Percentiles rank a stretch among this genome's conserved stretches.
Evolutionary conservation across 2,888 invertebrate species (phyloP).

Genomic region (Clostera curtula): DNA sequence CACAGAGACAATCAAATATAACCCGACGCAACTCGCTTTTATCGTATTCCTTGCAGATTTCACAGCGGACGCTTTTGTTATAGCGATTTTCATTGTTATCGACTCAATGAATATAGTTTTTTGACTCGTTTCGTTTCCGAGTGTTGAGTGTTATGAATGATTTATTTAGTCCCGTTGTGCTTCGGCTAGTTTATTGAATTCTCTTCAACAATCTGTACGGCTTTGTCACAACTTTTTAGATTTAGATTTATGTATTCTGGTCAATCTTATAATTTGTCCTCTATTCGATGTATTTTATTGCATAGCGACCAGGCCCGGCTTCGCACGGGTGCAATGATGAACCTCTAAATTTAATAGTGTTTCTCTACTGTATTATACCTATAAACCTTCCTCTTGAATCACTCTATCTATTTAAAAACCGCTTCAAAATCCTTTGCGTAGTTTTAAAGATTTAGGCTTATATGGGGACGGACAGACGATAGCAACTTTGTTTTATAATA

Average conservation of each 20-base stretch:
- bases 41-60: slow-evolving; percentile 24
- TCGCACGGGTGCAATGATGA: too few species aligned
- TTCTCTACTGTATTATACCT: too few species aligned
- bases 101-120: slow-evolving; percentile 65
- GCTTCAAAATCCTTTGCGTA: too few species aligned
- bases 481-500: too few species aligned
- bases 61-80: slow-evolving; percentile 47
- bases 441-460: too few species aligned
- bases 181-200: slow-evolving; percentile 30
- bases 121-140: slow-evolving; percentile 55
- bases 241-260: slow-evolving; percentile 34
- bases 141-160: slow-evolving; percentile 65
- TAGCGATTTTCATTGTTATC: slow-evolving; percentile 64
- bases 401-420: too few species aligned
- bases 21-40: slow-evolving; percentile 9
- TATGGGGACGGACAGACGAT: too few species aligned
- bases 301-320: too few species aligned
- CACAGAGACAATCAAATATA: too few species aligned
- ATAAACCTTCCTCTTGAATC: too few species aligned
- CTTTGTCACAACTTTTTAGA: slow-evolving; percentile 45
- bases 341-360: too few species aligned
- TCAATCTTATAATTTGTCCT: slow-evolving; percentile 1
- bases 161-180: slow-evolving; percentile 50
- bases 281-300: background rate
- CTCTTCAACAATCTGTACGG: slow-evolving; percentile 19